Evolutionary conservation across 92 coral and sea anemone species (phyloP).

Genomic region (Plumapathes pennacea): DNA sequence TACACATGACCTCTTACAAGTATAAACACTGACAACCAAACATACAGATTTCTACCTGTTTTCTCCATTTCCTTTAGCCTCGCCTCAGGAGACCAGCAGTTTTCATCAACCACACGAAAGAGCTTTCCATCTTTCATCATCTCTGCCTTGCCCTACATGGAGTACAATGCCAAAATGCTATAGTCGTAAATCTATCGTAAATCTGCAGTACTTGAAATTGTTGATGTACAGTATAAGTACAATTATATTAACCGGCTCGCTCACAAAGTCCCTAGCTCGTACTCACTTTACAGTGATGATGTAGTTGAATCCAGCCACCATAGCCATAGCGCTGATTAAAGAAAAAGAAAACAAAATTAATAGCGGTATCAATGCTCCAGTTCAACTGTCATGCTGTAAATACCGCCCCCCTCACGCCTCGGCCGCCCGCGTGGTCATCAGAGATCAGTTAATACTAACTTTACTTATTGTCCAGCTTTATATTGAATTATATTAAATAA

Average conservation of each 20-base stretch:
- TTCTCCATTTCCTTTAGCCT: constrained; percentile 89
- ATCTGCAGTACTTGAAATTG: background rate
- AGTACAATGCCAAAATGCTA: background rate
- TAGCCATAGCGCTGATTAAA: constrained; percentile 84
- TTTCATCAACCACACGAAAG: constrained; percentile 88
- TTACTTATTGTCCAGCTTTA: too few species aligned
- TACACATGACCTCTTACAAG: too few species aligned
- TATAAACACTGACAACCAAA: background rate
- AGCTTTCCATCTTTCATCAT: constrained; percentile 93
- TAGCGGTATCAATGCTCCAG: background rate
- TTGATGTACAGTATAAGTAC: background rate
- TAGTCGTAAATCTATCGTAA: background rate
- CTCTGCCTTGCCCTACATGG: constrained; percentile 83
- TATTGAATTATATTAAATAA: too few species aligned
- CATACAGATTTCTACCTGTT: constrained; percentile 52
- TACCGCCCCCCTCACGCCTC: background rate
- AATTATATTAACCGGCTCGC: too few species aligned
- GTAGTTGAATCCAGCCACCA: constrained; percentile 92
- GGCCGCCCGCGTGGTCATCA: too few species aligned
- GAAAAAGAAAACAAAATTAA: background rate
- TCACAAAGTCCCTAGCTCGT: too few species aligned
- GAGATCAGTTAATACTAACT: too few species aligned
- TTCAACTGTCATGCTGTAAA: background rate
- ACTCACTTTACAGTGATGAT: constrained; percentile 82
- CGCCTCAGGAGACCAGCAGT: constrained; percentile 96